Evolutionary conservation across 92 coral and sea anemone species (phyloP), one percentile per base, ranked within the genome.

Genomic region (Palythoa grandis): DNA sequence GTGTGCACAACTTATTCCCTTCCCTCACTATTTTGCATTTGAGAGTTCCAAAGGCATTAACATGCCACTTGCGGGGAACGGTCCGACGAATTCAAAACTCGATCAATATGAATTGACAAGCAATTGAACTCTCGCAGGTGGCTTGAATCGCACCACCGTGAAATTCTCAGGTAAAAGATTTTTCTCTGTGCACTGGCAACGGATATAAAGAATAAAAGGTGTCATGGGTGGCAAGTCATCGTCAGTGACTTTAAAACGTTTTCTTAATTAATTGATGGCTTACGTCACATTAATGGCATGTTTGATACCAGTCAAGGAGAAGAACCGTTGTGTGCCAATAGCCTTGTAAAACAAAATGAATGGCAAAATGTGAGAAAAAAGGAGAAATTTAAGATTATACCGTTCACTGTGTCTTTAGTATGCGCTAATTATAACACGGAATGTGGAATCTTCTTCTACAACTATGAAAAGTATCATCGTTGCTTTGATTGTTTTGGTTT

Each of bases 241-340:
- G 85, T 65, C 37, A 47, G 47, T 11, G 74, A 22, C 61, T 80
- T 48, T 23, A 47, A 61, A 63, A 79, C 61, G 73, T 63, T 79
- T 79, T 19, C 85, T 40, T 52, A 43, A 80, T 80, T 66, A 40
- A 80, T 60, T 66, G 73, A 80, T 63, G 40, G 23, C 74, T 66
- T 66, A 50, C 61, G 63, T 80, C 74, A 80, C 85, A 80, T 29
- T 66, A 39, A 7, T 80, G 85, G 85, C 5, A 80, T 80, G 57
- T 48, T 48, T 7, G 35, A 20, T 23, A 80, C 56, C 85, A 80
- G 25, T 66, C 74, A 80, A 43, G 11, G 74, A 80, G 29, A 19
- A 23, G 74, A 39, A 15, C 2, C 61, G 20, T 19, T 15, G 72
- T 47, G 48, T 79, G 50, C 50, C 50, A 43, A 43, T 43, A 43